These are phyloP conservation scores for Capromys pilorides DNA, from an alignment of 2,797 vertebrate species.

Conservation along the genomic window DNA sequence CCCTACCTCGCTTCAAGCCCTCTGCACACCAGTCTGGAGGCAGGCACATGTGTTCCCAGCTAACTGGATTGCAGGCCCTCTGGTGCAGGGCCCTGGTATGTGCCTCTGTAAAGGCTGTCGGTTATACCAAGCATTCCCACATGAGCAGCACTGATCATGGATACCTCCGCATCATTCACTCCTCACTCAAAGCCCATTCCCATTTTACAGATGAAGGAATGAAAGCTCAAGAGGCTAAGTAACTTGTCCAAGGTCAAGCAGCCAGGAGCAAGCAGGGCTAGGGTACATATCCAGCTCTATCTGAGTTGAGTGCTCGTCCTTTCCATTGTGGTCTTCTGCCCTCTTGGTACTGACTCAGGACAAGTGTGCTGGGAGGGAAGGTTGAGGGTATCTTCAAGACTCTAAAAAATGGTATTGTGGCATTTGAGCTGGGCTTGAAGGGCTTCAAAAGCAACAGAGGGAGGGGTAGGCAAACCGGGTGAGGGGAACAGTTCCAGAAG, in stretches of 20 bases:
- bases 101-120: background rate
- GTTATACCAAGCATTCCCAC: background rate
- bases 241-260: background rate
- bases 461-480: background rate
- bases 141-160: background rate
- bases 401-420: background rate
- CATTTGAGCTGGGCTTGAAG: background rate
- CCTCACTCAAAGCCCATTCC: background rate
- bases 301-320: background rate
- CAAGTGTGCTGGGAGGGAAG: background rate
- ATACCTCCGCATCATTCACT: background rate
- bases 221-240: constrained; percentile 44
- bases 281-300: background rate
- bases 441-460: constrained; percentile 11
- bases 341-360: background rate
- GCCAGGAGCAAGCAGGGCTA: background rate
- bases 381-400: background rate
- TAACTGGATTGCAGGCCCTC: background rate
- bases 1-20: background rate
- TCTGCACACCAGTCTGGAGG: background rate
- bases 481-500: background rate
- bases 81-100: background rate
- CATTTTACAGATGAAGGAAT: constrained; percentile 44
- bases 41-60: background rate
- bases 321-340: background rate